Evolutionary conservation across 2,797 vertebrate genomes (phyloP), one percentile per base, ranked within the genome.

Genomic region (Spinibarbus caldwelli): DNA sequence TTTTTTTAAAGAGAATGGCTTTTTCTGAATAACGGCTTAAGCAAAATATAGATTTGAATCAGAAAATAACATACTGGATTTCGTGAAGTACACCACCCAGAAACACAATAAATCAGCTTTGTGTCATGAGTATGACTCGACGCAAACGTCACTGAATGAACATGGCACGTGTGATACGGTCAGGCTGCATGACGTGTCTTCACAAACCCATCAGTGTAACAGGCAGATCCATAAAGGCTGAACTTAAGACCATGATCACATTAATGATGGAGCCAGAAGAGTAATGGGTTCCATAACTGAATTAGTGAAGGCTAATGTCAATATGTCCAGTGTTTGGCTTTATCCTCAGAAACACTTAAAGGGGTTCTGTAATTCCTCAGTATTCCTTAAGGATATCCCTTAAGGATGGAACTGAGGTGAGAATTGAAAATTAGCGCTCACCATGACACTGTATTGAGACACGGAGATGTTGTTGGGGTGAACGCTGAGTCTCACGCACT

Each of bases 391-490:
- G 36, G 47, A 70, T 36, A 49, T n/a, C n/a, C 36, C 45, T 71
- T 21, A 85, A 64, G 41, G 43, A 26, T 8, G 23, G 43, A 66
- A 66, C 59, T n/a, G 34, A 45, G 72, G 52, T 71, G 70, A 80
- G 26, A 70, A 52, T 47, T 19, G 23, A 64, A 7, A n/a, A 23
- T n/a, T 43, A 5, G 38, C 29, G 92, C 98, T 97, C 94, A 99
- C 98, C 96, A 96, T 95, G 54, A 99, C 97, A 2, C 96, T 99
- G 90, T 97, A 99, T 95, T 99, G 98, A 88, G 97, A 99, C 90
- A 99, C 98, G 0, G 98, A 99, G 94, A 99, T 99, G 95, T 99
- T 99, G 95, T 96, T 99, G 87, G 98, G 98, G 73, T 98, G 97
- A 80, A 99, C 98, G 0, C 96, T 99, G 83, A 99, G 96, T 21